Evolutionary conservation across 2,113 vertebrate genomes (phyloP), one percentile per base, ranked within the genome.

Genomic region (Maylandia zebra): DNA sequence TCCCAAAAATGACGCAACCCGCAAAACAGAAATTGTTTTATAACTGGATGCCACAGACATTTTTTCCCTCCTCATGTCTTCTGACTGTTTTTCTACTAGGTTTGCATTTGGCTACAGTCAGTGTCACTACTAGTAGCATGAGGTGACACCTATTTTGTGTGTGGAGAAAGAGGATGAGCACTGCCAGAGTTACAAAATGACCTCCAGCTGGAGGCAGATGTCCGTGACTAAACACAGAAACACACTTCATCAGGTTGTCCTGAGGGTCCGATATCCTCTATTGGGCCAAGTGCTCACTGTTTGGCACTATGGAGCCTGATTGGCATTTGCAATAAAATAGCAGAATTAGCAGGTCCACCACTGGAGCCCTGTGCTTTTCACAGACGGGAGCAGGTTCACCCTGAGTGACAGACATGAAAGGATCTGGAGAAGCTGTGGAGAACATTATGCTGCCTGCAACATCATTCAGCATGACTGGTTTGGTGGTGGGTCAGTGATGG

Each of bases 301-400:
- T 41, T 41, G 64, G 64, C 34, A 69, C 64, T 41, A 8, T 41
- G 19, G 36, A 41, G 64, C 2, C 7, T 41, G 64, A 69, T 14
- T 69, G 64, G 36, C 7, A 41, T 41, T 69, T 69, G 34, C 19
- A 22, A 69, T 69, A 41, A 41, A 41, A 22, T 41, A 69, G 19
- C 19, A 69, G 64, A 69, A 69, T 69, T 69, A 41, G 64, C 64
- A 41, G 36, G 7, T 14, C 64, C 64, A 69, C 64, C 64, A 22
- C 19, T 41, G 4, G 19, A 38, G 34, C 34, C 19, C 19, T 69
- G 64, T 38, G 34, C 10, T 22, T 66, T 66, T 8, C 34, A 66
- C 30, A 1, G 59, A 64, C 1, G 4, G 30, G 6, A 36, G 30
- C 16, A 64, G 30, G 32, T 11, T 64, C 2, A 64, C 30, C 30